Conservation (phyloP, 2,113 vertebrate species). For the Amphilophus citrinellus region DNA sequence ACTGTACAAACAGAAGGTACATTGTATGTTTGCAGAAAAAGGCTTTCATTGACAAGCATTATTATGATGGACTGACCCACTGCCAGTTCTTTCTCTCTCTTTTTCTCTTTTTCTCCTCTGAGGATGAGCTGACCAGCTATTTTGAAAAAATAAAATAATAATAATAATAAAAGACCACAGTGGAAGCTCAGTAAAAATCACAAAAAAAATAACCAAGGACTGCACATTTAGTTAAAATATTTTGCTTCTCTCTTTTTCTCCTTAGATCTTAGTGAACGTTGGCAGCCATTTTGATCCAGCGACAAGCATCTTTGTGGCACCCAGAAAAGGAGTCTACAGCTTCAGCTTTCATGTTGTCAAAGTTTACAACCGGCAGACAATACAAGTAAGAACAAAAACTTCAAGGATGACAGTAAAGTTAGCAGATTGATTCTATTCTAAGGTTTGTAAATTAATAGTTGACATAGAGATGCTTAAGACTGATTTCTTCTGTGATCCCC, state of each 20-base stretch:
- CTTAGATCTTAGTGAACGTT: conserved; percentile 87
- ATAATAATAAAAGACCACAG: not conserved
- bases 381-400: conserved; percentile 80
- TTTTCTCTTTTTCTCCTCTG: not conserved
- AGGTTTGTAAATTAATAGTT: not conserved
- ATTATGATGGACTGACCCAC: not conserved
- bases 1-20: not conserved
- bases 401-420: not conserved
- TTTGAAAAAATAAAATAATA: not conserved
- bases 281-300: conserved; percentile 88
- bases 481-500: not conserved
- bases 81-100: not conserved
- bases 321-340: conserved; percentile 88
- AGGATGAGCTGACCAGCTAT: not conserved
- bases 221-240: not conserved
- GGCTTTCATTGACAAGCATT: not conserved
- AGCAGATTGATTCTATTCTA: not conserved
- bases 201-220: not conserved
- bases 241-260: not conserved
- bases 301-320: conserved; percentile 86
- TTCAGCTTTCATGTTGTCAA: conserved; percentile 92
- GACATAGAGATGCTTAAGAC: not conserved
- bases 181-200: not conserved
- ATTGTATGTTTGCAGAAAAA: not conserved
- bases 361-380: conserved; percentile 90